phyloP scores from a whole-genome alignment of 2,113 vertebrate genomes.

The Rutilus rutilus region DNA sequence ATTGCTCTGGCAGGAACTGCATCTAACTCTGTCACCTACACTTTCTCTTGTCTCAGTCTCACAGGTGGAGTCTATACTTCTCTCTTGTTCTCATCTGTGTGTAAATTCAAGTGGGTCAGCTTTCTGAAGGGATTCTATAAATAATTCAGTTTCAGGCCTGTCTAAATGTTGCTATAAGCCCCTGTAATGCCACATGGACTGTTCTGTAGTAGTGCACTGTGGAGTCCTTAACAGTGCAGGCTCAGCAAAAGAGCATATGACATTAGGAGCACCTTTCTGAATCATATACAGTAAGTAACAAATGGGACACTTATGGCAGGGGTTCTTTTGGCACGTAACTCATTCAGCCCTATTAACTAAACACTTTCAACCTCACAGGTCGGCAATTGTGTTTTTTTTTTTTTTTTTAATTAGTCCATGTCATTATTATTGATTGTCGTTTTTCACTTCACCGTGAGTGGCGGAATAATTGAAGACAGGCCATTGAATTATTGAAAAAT shows the following conservation, averaged over 20 bases:
- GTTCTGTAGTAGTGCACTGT: neutral
- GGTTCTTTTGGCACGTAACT: too few relatives aligned
- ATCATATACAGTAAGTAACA: neutral
- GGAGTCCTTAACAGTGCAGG: neutral
- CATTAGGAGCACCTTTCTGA: neutral
- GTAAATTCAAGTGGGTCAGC: neutral
- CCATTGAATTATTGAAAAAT: too few relatives aligned
- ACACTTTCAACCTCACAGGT: neutral
- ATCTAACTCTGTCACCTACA: slow-evolving; percentile 7
- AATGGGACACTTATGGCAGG: neutral
- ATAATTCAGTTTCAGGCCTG: slow-evolving; percentile 2
- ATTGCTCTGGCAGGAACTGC: neutral
- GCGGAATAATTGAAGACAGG: too few relatives aligned
- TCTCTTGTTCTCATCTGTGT: neutral
- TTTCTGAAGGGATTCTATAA: neutral
- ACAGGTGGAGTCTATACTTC: neutral
- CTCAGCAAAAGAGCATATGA: neutral
- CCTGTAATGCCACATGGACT: neutral
- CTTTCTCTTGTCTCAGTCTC: neutral
- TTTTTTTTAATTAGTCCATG: too few relatives aligned
- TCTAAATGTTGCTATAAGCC: neutral
- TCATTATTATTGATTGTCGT: too few relatives aligned
- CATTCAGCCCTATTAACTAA: neutral
- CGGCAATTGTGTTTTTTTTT: too few relatives aligned
- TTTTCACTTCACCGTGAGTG: too few relatives aligned